Percentiles rank a stretch among this genome's conserved stretches.
phyloP scores from a whole-genome alignment of 2,888 invertebrate genomes.

The Leistus spinibarbis region DNA sequence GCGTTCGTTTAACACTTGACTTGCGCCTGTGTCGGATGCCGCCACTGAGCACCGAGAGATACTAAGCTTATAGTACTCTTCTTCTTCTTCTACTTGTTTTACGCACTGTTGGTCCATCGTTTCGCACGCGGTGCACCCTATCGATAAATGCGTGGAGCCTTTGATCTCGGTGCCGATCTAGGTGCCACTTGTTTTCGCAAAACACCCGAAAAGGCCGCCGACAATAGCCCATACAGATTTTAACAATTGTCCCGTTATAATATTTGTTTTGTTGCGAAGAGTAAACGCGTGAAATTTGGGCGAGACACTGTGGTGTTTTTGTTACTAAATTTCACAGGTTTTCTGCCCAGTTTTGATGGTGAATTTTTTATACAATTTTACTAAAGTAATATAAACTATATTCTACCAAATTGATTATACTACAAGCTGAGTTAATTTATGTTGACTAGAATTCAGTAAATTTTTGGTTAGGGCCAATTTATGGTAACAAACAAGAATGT shows the following conservation, averaged over 20 bases:
- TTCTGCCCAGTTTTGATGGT: background rate
- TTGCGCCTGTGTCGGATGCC: slow-evolving; percentile 42
- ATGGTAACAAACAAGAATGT: background rate
- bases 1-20: slow-evolving; percentile 49
- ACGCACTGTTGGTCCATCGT: background rate
- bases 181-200: slow-evolving; percentile 8
- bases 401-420: no score
- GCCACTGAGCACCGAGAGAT: background rate
- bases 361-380: no score
- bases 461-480: no score
- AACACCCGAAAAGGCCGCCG: background rate
- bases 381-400: no score
- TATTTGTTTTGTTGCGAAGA: background rate
- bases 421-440: no score
- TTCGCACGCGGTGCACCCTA: slow-evolving; percentile 2
- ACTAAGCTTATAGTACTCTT: background rate
- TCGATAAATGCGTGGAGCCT: slow-evolving; percentile 1
- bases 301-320: background rate
- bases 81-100: background rate
- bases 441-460: no score
- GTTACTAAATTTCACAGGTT: background rate
- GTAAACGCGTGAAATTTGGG: background rate
- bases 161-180: slow-evolving; percentile 4
- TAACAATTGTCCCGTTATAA: background rate
- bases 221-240: background rate